Base-by-base conservation (phyloP, 2,797 vertebrate genomes). In the Luscinia luscinia region DNA sequence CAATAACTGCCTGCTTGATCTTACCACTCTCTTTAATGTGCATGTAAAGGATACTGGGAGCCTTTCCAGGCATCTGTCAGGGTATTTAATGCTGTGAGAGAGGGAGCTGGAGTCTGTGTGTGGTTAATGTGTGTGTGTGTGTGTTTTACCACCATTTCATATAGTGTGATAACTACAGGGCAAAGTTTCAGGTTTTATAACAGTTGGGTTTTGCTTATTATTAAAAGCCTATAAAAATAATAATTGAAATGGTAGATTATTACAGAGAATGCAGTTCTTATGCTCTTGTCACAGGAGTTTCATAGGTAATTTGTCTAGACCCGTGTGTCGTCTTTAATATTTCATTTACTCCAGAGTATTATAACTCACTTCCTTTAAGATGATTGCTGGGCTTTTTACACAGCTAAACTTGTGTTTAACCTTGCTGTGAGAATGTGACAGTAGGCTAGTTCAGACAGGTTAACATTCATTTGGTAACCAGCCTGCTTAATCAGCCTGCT, bases 381-480 rank as follows among this genome's bases (percentile, higher is more conserved):
- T 1, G 2, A 78, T 92, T 68, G 68, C 87, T 89, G 21, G 41
- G 62, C 74, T 87, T 89, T 95, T 90, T 61, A 84, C 89, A 94
- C 96, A 95, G 97, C 97, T 98, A 97, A 98, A 98, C 97, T 98
- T 97, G 86, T 98, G 52, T 98, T 98, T 98, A 98, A 98, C 98
- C 97, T 95, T 97, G 97, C 94, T 97, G 95, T 86, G 97, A 96
- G 95, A 97, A 97, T 97, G 97, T 98, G 96, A 95, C 97, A 97
- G 77, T 92, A 96, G 98, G 97, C 98, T 97, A 98, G 98, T 97
- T 97, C 97, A 97, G 97, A 88, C 98, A 98, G 97, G 98, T 98
- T 97, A 87, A 92, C 79, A 34, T 96, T 89, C 88, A 95, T 96
- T 97, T 97, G 96, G 96, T 98, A 97, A 96, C 97, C 97, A 97